phyloP scores from a whole-genome alignment of 2,888 invertebrate genomes.

The Synanthedon tipuliformis region DNA sequence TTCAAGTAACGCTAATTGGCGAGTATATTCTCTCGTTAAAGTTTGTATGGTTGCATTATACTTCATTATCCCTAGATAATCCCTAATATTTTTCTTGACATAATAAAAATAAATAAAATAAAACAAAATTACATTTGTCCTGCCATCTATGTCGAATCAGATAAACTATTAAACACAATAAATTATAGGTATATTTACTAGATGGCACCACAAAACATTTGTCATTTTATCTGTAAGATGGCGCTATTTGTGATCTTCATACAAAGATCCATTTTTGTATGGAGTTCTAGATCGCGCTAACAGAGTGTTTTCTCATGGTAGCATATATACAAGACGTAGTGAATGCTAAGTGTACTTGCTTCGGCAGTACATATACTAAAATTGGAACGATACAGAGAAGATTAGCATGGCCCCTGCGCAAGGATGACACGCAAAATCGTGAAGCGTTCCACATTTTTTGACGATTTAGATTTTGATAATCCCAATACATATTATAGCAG shows the following conservation, averaged over 20 bases:
- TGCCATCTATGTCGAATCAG: too few relatives aligned
- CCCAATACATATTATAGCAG: too few relatives aligned
- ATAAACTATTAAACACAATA: too few relatives aligned
- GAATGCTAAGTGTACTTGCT: slow-evolving; percentile 16
- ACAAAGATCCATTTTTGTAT: background rate
- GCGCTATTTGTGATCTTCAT: background rate
- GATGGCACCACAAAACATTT: too few relatives aligned
- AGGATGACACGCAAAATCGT: slow-evolving; percentile 44
- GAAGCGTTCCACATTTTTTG: slow-evolving; percentile 35
- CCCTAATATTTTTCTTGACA: too few relatives aligned
- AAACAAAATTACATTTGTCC: too few relatives aligned
- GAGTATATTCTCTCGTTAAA: too few relatives aligned
- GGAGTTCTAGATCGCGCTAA: slow-evolving; percentile 8
- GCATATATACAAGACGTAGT: slow-evolving; percentile 4
- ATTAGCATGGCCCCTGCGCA: slow-evolving; percentile 41
- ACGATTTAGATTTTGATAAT: background rate
- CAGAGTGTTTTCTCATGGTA: slow-evolving; percentile 2
- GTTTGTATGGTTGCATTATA: too few relatives aligned
- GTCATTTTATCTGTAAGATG: background rate
- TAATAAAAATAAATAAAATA: too few relatives aligned
- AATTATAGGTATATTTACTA: too few relatives aligned
- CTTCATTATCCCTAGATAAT: too few relatives aligned
- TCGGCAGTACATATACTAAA: slow-evolving; percentile 40
- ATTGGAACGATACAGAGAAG: slow-evolving; percentile 37
- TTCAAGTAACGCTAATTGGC: too few relatives aligned